These are phyloP conservation scores for Chymomyza amoena DNA, from an alignment of 2,888 invertebrate species.

Conservation along the genomic window DNA sequence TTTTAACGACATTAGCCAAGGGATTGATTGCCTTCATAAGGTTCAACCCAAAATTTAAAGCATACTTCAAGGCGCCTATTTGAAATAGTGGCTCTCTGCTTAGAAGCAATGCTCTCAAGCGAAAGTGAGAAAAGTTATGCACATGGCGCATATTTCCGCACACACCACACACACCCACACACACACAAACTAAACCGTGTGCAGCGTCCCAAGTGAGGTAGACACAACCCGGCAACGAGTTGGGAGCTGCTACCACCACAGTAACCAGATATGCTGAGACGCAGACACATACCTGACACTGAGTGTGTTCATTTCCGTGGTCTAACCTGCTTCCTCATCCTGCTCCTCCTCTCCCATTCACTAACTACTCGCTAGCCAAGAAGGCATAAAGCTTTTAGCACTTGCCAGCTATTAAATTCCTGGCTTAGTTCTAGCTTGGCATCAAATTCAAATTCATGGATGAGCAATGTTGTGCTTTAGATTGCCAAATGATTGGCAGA, in stretches of 20 bases:
- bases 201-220: no score
- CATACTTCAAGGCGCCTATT: not conserved
- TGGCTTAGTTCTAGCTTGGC: slow-evolving; percentile 25
- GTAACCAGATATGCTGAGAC: slow-evolving; percentile 43
- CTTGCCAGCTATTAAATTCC: slow-evolving; percentile 45
- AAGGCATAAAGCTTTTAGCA: not conserved
- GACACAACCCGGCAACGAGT: not conserved
- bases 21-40: no score
- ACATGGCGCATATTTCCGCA: slow-evolving; percentile 46
- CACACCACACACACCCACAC: slow-evolving; percentile 20
- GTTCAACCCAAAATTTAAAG: slow-evolving; percentile 40
- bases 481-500: slow-evolving; percentile 50
- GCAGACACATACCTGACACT: slow-evolving; percentile 22
- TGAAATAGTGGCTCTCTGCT: not conserved
- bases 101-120: not conserved
- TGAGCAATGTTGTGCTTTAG: slow-evolving; percentile 38
- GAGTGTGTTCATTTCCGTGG: slow-evolving; percentile 65
- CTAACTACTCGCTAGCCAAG: not conserved
- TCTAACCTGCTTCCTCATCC: slow-evolving; percentile 15
- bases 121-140: slow-evolving; percentile 23
- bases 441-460: slow-evolving; percentile 49
- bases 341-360: not conserved
- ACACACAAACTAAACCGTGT: not conserved
- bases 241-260: slow-evolving; percentile 41
- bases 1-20: not conserved